phyloP scores from a whole-genome alignment of 2,888 invertebrate species.

The Sussaba pulchella region DNA sequence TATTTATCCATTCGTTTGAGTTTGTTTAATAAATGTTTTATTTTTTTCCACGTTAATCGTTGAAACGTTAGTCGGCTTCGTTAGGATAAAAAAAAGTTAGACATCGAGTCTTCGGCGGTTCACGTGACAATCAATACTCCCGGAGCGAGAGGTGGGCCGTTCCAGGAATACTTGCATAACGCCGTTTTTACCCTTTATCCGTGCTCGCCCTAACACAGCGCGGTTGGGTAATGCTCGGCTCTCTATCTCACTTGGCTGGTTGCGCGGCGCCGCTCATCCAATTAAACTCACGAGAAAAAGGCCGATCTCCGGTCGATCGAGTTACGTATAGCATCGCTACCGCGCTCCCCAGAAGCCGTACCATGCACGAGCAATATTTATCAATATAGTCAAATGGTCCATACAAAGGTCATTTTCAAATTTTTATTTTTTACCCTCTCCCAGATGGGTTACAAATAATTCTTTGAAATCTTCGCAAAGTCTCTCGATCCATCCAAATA shows the following conservation, averaged over 20 bases:
- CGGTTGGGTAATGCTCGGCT: neutral
- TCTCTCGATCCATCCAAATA: no score
- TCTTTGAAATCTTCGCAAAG: no score
- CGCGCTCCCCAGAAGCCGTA: slow-evolving; percentile 9
- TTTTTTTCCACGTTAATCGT: neutral
- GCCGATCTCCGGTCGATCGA: slow-evolving; percentile 39
- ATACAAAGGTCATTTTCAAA: neutral
- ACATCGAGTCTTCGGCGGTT: slow-evolving; percentile 22
- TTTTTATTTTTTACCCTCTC: neutral
- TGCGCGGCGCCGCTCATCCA: slow-evolving; percentile 47
- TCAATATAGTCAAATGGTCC: no score
- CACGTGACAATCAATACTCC: slow-evolving; percentile 44
- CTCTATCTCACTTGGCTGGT: slow-evolving; percentile 44
- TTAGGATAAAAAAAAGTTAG: slow-evolving; percentile 10
- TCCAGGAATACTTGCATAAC: slow-evolving; percentile 62
- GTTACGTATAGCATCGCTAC: slow-evolving; percentile 22
- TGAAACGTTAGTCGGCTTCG: slow-evolving; percentile 15
- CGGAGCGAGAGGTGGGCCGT: slow-evolving; percentile 39
- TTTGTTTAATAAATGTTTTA: no score
- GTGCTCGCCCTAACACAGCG: slow-evolving; percentile 14
- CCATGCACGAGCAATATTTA: neutral
- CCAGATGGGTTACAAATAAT: no score
- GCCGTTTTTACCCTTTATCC: slow-evolving; percentile 56
- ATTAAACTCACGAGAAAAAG: slow-evolving; percentile 60
- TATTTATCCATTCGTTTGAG: neutral